Percentiles rank a stretch among this genome's conserved stretches.
Evolutionary conservation across 1,140 invertebrate genomes (phyloP).

Genomic region (Drosophila mojavensis): DNA sequence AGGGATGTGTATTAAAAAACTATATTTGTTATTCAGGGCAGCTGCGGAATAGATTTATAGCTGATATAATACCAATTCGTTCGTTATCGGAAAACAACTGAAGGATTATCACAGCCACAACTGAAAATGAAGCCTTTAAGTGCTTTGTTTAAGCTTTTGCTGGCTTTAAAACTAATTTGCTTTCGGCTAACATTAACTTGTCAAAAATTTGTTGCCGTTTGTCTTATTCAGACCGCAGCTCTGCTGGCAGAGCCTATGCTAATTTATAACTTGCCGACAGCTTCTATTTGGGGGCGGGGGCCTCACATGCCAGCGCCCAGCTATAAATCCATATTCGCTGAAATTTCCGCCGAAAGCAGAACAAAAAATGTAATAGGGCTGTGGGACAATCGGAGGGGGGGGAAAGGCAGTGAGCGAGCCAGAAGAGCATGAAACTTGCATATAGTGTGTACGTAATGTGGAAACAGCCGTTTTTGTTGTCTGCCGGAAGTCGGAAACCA

Average conservation of each 20-base stretch:
- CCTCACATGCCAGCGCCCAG: constrained; percentile 38
- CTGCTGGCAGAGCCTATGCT: constrained; percentile 28
- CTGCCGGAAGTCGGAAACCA: constrained; percentile 80
- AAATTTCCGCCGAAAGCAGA: constrained; percentile 46
- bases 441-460: constrained; percentile 56
- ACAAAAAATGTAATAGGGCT: constrained; percentile 2
- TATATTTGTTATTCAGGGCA: neutral
- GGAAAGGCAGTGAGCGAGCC: constrained; percentile 36
- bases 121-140: too few species aligned
- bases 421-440: constrained; percentile 70
- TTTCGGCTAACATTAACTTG: constrained; percentile 29
- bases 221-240: constrained; percentile 36
- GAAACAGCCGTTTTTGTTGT: constrained; percentile 73
- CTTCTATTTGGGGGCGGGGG: constrained; percentile 17
- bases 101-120: neutral
- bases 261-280: constrained; percentile 54
- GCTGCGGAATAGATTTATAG: neutral
- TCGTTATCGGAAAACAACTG: neutral
- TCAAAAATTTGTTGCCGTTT: constrained; percentile 35
- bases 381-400: too few species aligned
- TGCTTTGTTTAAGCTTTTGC: neutral
- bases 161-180: constrained; percentile 15
- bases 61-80: neutral
- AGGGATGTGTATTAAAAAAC: neutral
- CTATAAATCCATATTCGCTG: constrained; percentile 75